Evolutionary conservation across 1,140 invertebrate genomes (phyloP).

Genomic region (Diprion similis): DNA sequence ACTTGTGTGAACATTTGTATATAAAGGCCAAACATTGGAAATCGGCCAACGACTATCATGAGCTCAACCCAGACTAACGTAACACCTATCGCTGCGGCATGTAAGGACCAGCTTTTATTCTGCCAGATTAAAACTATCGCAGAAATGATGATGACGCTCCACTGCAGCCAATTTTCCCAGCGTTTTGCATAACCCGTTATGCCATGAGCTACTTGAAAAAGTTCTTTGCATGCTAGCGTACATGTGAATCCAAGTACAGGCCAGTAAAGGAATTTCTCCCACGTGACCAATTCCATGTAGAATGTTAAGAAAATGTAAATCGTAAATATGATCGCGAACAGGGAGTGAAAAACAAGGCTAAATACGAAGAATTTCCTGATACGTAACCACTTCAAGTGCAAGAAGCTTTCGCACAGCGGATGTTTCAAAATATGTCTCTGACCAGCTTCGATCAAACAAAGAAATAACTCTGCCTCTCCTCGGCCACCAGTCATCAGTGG

Average conservation of each 20-base stretch:
- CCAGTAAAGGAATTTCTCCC: constrained; percentile 67
- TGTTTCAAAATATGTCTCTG: constrained; percentile 79
- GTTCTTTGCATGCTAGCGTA: constrained; percentile 71
- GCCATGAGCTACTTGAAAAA: constrained; percentile 76
- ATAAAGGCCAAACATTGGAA: constrained; percentile 84
- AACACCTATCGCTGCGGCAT: constrained; percentile 78
- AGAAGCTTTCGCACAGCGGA: constrained; percentile 81
- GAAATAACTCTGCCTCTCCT: constrained; percentile 75
- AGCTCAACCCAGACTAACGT: constrained; percentile 81
- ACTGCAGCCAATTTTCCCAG: constrained; percentile 86
- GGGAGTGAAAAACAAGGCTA: constrained; percentile 78
- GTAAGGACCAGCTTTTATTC: constrained; percentile 74
- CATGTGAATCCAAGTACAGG: constrained; percentile 63
- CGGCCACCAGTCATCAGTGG: constrained; percentile 70
- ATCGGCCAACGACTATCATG: constrained; percentile 83
- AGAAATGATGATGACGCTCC: constrained; percentile 76
- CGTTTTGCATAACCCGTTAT: constrained; percentile 74
- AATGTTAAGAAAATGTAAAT: constrained; percentile 69
- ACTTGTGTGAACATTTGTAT: constrained; percentile 88
- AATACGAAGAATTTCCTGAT: constrained; percentile 85
- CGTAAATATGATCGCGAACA: constrained; percentile 78
- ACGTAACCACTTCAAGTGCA: constrained; percentile 81
- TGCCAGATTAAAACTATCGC: constrained; percentile 59
- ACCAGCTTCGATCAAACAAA: constrained; percentile 80
- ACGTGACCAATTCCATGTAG: constrained; percentile 57